These are phyloP conservation scores for Auanema freiburgensis DNA, from an alignment of 2,888 invertebrate species.

Conservation along the genomic window DNA sequence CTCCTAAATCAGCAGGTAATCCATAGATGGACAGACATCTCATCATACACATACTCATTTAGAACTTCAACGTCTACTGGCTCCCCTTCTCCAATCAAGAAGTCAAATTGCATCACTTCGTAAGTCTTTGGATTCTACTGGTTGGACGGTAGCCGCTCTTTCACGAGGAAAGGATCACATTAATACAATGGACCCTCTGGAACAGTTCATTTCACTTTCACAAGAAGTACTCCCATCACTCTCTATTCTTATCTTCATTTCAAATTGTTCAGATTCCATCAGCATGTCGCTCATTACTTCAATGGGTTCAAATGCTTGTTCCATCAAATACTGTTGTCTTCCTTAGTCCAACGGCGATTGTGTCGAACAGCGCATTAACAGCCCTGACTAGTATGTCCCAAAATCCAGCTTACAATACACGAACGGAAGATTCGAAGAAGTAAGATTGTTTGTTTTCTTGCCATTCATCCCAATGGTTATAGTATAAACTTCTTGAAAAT, in stretches of 20 bases:
- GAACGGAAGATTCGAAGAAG: background rate
- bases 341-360: constrained; percentile 13
- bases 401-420: constrained; percentile 4
- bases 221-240: constrained; percentile 69
- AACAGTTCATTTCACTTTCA: constrained; percentile 84
- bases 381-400: background rate
- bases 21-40: background rate
- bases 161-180: constrained; percentile 66
- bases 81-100: constrained; percentile 30
- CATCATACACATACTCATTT: background rate
- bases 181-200: constrained; percentile 70
- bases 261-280: constrained; percentile 73
- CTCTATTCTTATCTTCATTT: background rate
- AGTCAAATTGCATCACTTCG: constrained; percentile 68
- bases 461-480: background rate
- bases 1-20: constrained; percentile 33
- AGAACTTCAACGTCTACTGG: constrained; percentile 27
- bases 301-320: constrained; percentile 75
- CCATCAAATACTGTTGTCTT: constrained; percentile 20
- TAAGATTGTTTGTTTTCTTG: background rate
- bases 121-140: constrained; percentile 76
- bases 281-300: constrained; percentile 85
- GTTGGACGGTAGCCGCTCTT: constrained; percentile 78
- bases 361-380: background rate
- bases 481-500: background rate